These are phyloP conservation scores for Isichthys henryi DNA, from an alignment of 2,113 vertebrate genomes.

Conservation along the genomic window DNA sequence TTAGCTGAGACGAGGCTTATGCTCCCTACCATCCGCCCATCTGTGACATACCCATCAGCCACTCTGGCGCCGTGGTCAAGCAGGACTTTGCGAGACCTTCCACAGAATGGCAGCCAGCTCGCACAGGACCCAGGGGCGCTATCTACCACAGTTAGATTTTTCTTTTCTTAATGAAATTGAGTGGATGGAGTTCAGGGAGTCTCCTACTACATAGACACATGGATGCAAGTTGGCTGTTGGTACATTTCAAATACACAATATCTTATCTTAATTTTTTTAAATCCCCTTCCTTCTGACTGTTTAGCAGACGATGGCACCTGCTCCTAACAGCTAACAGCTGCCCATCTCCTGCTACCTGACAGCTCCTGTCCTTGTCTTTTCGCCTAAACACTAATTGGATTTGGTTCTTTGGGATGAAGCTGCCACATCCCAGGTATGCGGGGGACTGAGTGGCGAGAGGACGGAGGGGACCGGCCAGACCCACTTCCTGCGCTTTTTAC, in stretches of 20 bases:
- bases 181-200: background rate
- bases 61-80: background rate
- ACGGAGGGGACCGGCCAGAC: background rate
- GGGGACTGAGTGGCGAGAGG: background rate
- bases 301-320: background rate
- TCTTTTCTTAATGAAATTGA: background rate
- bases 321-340: background rate
- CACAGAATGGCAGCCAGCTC: background rate
- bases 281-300: background rate
- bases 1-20: background rate
- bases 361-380: background rate
- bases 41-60: background rate
- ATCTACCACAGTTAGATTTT: background rate
- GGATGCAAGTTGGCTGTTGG: background rate
- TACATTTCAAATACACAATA: background rate
- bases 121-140: background rate
- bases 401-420: background rate
- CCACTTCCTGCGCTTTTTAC: background rate
- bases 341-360: background rate
- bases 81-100: background rate
- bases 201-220: background rate
- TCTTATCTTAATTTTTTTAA: background rate
- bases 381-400: background rate
- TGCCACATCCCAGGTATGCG: background rate
- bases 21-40: background rate